phyloP scores from a whole-genome alignment of 2,113 vertebrate species.

The Coreoperca whiteheadi region DNA sequence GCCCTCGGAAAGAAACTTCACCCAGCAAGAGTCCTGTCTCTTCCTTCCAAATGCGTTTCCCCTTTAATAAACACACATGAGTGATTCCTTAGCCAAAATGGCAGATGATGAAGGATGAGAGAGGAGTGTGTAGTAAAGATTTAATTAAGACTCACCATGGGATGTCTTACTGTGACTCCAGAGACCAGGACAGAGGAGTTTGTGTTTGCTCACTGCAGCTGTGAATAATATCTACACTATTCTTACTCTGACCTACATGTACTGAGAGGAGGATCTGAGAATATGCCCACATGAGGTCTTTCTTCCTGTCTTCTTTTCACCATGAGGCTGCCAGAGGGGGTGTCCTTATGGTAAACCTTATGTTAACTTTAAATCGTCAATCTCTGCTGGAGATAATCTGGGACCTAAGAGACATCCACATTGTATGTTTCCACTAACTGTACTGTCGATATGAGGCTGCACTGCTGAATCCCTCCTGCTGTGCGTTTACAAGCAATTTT shows the following conservation, averaged over 20 bases:
- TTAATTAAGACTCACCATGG: conserved; percentile 80
- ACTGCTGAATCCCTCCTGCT: conserved; percentile 19
- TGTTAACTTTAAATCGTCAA: conserved; percentile 54
- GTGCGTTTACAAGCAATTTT: conserved; percentile 45
- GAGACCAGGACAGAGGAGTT: conserved; percentile 68
- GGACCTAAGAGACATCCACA: conserved; percentile 16
- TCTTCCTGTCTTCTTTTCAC: conserved; percentile 42
- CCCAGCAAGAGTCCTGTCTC: conserved; percentile 6
- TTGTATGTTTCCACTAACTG: not conserved
- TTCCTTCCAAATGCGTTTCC: conserved; percentile 45
- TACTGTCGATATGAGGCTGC: not conserved
- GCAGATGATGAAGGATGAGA: conserved; percentile 76
- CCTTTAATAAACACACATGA: conserved; percentile 68
- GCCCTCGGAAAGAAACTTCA: conserved; percentile 17
- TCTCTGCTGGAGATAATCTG: conserved; percentile 53
- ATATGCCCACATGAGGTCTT: conserved; percentile 50
- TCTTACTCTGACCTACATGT: conserved; percentile 75
- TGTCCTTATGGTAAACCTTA: conserved; percentile 64
- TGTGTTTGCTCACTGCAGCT: conserved; percentile 74
- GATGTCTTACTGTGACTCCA: conserved; percentile 70
- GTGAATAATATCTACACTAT: conserved; percentile 72
- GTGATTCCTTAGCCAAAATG: conserved; percentile 69
- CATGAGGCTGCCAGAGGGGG: conserved; percentile 34
- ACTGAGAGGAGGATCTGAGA: conserved; percentile 48
- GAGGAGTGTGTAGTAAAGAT: conserved; percentile 71